Percentiles rank a stretch among this genome's conserved stretches.
phyloP scores from a whole-genome alignment of 2,797 vertebrate species.

The Poeciliopsis presidionis region DNA sequence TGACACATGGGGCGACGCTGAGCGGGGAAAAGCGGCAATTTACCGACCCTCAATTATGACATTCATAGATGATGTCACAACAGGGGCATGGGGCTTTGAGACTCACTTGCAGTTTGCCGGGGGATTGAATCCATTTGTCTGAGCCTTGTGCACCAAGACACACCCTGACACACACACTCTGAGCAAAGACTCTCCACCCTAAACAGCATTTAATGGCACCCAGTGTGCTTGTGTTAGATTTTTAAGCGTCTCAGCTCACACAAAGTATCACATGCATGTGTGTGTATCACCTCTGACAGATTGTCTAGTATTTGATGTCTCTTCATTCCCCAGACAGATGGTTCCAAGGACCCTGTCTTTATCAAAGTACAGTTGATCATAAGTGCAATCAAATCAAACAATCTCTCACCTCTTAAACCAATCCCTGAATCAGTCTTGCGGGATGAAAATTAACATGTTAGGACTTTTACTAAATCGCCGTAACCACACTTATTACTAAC shows the following conservation, averaged over 20 bases:
- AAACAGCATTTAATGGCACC: constrained; percentile 65
- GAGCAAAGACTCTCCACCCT: constrained; percentile 53
- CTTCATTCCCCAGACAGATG: constrained; percentile 71
- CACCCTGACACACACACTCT: constrained; percentile 49
- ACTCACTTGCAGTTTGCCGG: constrained; percentile 48
- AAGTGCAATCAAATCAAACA: constrained; percentile 37
- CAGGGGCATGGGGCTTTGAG: constrained; percentile 69
- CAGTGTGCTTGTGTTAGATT: constrained; percentile 52
- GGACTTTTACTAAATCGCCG: neutral
- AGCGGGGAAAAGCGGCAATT: constrained; percentile 84
- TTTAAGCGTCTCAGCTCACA: constrained; percentile 30
- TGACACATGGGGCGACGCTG: constrained; percentile 95
- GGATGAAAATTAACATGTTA: constrained; percentile 16
- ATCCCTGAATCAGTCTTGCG: constrained; percentile 1
- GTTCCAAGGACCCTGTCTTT: constrained; percentile 73
- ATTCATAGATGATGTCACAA: constrained; percentile 98
- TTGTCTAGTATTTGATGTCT: constrained; percentile 65
- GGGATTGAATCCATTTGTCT: constrained; percentile 73
- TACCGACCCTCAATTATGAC: constrained; percentile 98
- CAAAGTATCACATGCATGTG: constrained; percentile 25
- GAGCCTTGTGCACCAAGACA: constrained; percentile 46
- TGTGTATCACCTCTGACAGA: constrained; percentile 58
- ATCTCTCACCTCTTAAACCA: constrained; percentile 21
- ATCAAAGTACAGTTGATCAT: constrained; percentile 60
- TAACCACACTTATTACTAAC: neutral